phyloP scores from a whole-genome alignment of 1,140 invertebrate genomes.

The Hycleus phaleratus region DNA sequence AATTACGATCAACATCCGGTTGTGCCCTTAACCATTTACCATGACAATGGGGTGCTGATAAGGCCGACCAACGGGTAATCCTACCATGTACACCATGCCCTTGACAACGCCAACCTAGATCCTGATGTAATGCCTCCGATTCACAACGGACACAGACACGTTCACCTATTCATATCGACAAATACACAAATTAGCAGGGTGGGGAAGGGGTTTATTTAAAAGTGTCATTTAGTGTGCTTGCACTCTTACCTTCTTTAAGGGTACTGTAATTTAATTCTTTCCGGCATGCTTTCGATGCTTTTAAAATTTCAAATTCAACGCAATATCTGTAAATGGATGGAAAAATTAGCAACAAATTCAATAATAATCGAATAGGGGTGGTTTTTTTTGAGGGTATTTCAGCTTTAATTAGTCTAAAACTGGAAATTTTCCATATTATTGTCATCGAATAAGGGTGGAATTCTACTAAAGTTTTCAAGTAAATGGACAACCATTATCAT shows the following conservation, averaged over 20 bases:
- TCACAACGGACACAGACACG: slow-evolving; percentile 70
- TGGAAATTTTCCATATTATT: too few species aligned
- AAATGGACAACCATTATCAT: too few species aligned
- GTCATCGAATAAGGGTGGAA: too few species aligned
- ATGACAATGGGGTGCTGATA: slow-evolving; percentile 69
- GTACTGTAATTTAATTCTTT: slow-evolving; percentile 59
- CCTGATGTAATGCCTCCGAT: slow-evolving; percentile 61
- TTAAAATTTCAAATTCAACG: slow-evolving; percentile 71
- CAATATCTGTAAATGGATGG: slow-evolving; percentile 68
- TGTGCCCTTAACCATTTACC: slow-evolving; percentile 73
- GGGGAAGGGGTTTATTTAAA: not conserved
- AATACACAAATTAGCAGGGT: not conserved
- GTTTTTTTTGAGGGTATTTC: too few species aligned
- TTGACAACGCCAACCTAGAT: slow-evolving; percentile 66
- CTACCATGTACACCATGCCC: slow-evolving; percentile 66
- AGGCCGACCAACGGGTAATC: slow-evolving; percentile 66
- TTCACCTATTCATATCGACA: slow-evolving; percentile 47
- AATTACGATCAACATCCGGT: slow-evolving; percentile 48
- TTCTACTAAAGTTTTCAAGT: too few species aligned
- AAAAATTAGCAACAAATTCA: slow-evolving; percentile 18
- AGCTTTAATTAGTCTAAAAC: too few species aligned
- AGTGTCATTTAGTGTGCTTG: not conserved
- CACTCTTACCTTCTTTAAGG: slow-evolving; percentile 60
- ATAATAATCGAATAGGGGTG: too few species aligned
- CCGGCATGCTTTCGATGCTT: slow-evolving; percentile 71